A percentile compares a stretch with the other conserved stretches of the same genome.
These are phyloP conservation scores for Pachycephus smyrnensis DNA, from an alignment of 2,888 invertebrate genomes.

Conservation along the genomic window DNA sequence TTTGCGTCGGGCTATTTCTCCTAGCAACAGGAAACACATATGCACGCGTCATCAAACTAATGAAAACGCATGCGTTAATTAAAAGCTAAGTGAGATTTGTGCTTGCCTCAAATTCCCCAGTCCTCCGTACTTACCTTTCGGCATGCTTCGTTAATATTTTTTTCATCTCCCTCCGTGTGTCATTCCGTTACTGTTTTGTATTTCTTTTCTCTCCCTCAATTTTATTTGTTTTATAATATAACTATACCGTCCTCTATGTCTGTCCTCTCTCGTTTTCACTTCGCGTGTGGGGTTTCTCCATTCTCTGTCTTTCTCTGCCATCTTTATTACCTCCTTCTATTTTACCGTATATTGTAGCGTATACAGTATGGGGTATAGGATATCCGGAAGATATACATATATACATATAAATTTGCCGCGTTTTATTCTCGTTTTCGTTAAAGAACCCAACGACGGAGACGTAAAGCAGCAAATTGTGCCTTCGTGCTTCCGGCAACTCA, in stretches of 20 bases:
- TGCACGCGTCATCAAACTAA: neutral
- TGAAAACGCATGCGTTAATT: neutral
- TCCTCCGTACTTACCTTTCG: neutral
- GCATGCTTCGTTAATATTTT: neutral
- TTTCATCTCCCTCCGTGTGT: neutral
- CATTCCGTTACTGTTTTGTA: neutral
- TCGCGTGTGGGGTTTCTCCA: neutral
- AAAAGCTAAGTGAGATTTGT: neutral
- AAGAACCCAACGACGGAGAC: neutral
- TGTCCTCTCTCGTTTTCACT: neutral
- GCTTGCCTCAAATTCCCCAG: neutral
- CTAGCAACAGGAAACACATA: neutral
- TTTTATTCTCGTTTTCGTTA: neutral
- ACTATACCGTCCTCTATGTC: neutral
- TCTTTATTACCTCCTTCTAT: neutral
- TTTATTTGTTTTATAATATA: neutral
- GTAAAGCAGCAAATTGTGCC: neutral
- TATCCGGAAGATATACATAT: neutral
- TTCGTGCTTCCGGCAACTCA: neutral
- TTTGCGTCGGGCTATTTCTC: neutral
- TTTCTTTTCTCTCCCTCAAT: neutral
- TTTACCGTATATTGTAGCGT: neutral
- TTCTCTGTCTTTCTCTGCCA: neutral
- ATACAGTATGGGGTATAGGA: neutral
- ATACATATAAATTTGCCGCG: neutral